Conservation (phyloP, 2,113 vertebrate genomes). For the Petromus typicus region DNA sequence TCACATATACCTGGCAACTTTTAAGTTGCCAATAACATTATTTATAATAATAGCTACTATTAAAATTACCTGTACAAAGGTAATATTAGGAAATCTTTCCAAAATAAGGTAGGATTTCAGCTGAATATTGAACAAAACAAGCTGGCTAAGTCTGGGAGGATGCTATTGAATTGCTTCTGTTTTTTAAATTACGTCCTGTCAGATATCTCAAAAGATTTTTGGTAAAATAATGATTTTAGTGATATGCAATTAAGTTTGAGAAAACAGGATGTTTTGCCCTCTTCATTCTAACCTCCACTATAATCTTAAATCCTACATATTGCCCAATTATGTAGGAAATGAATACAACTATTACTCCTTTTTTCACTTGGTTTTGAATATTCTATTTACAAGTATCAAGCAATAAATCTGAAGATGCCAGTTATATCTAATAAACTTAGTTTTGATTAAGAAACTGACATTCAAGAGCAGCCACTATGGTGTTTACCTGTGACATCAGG, state of each 20-base stretch:
- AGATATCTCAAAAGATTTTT: slow-evolving; percentile 31
- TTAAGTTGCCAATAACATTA: not conserved
- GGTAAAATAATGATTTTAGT: slow-evolving; percentile 14
- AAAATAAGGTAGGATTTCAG: slow-evolving; percentile 13
- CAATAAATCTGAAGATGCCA: not conserved
- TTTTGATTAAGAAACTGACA: not conserved
- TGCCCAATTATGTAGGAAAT: slow-evolving; percentile 1
- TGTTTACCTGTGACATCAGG: not conserved
- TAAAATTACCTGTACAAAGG: not conserved
- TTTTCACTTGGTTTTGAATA: slow-evolving; percentile 44
- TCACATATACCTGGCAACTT: not conserved
- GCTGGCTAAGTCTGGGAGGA: not conserved
- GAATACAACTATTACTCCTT: slow-evolving; percentile 21
- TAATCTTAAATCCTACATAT: not conserved
- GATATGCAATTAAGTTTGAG: not conserved
- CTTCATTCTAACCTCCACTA: not conserved
- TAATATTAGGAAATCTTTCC: slow-evolving; percentile 17
- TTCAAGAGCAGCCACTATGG: not conserved
- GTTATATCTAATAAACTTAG: not conserved
- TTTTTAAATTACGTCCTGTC: slow-evolving; percentile 33
- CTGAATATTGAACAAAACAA: slow-evolving; percentile 44
- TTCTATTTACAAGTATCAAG: slow-evolving; percentile 30
- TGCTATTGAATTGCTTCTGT: slow-evolving; percentile 37
- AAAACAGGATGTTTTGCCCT: slow-evolving; percentile 4
- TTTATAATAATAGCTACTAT: slow-evolving; percentile 12